Conservation (phyloP, 2,888 invertebrate genomes). For the Furcula furcula region DNA sequence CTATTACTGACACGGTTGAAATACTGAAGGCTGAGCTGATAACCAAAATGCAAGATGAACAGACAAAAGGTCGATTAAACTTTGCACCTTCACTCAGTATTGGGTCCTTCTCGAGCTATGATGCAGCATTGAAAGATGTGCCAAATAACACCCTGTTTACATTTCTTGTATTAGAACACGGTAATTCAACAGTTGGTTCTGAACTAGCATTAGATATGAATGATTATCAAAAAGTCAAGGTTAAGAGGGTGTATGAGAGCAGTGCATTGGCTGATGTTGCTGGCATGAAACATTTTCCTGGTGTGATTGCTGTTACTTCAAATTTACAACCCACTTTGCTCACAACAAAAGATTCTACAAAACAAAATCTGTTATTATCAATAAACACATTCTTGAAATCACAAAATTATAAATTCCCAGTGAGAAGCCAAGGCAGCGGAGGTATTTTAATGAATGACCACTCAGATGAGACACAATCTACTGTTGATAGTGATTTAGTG, state of each 20-base stretch:
- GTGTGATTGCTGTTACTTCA: constrained; percentile 73
- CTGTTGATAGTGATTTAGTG: constrained; percentile 79
- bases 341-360: constrained; percentile 60
- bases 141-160: constrained; percentile 76
- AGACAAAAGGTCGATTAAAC: constrained; percentile 77
- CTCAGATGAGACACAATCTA: constrained; percentile 28
- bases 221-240: constrained; percentile 76
- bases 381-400: constrained; percentile 77
- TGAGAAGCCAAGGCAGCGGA: constrained; percentile 36
- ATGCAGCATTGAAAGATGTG: constrained; percentile 76
- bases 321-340: constrained; percentile 57
- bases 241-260: constrained; percentile 82
- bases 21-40: constrained; percentile 82
- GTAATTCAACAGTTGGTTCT: constrained; percentile 83
- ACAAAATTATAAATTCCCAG: constrained; percentile 67
- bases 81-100: constrained; percentile 85
- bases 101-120: constrained; percentile 71
- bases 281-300: constrained; percentile 77
- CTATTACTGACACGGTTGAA: constrained; percentile 76
- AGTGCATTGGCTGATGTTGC: constrained; percentile 73
- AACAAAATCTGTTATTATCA: constrained; percentile 67
- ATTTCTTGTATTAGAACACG: constrained; percentile 85
- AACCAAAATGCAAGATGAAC: constrained; percentile 82
- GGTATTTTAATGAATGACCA: constrained; percentile 36
- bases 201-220: constrained; percentile 86